Evolutionary conservation across 2,888 invertebrate species (phyloP).

Genomic region (Cantharis lateralis): DNA sequence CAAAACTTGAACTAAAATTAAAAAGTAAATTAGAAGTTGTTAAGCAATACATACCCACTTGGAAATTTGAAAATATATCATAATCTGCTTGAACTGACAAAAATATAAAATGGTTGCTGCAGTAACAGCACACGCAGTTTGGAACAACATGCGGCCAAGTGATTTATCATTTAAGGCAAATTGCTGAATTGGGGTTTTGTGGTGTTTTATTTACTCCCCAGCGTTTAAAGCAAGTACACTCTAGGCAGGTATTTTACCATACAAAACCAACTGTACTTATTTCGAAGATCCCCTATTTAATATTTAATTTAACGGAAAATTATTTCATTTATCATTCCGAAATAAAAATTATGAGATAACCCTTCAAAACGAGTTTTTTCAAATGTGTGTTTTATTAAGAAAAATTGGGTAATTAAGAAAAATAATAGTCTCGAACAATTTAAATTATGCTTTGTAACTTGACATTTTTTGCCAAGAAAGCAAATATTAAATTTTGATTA

Average conservation of each 20-base stretch:
- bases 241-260: slow-evolving; percentile 27
- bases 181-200: slow-evolving; percentile 56
- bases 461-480: background rate
- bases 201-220: slow-evolving; percentile 53
- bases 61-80: slow-evolving; percentile 26
- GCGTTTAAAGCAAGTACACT: slow-evolving; percentile 34
- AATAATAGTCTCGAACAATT: slow-evolving; percentile 9
- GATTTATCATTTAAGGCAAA: slow-evolving; percentile 57
- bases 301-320: slow-evolving; percentile 29
- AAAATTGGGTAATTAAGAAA: slow-evolving; percentile 18
- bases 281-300: slow-evolving; percentile 10
- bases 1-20: background rate
- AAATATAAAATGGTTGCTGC: slow-evolving; percentile 48
- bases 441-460: background rate
- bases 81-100: slow-evolving; percentile 31
- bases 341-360: slow-evolving; percentile 13
- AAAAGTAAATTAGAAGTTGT: background rate
- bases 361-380: slow-evolving; percentile 15
- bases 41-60: slow-evolving; percentile 12
- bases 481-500: background rate
- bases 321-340: slow-evolving; percentile 20
- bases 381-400: slow-evolving; percentile 5
- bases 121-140: slow-evolving; percentile 47
- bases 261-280: slow-evolving; percentile 19
- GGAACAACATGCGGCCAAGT: slow-evolving; percentile 53